Evolutionary conservation across 2,797 vertebrate species (phyloP).

Genomic region (Spinibarbus caldwelli): DNA sequence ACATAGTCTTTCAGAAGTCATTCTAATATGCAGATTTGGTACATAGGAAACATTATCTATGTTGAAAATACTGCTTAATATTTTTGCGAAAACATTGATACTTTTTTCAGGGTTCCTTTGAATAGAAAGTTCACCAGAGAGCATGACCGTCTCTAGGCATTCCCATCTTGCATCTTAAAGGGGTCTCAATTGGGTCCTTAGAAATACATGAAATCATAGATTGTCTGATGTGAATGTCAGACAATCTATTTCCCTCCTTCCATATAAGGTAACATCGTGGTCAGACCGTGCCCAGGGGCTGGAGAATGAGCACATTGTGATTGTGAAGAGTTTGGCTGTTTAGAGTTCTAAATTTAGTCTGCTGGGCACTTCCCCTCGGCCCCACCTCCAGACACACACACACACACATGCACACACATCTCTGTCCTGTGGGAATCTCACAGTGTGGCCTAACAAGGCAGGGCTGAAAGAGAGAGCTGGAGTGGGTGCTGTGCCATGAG

Average conservation of each 20-base stretch:
- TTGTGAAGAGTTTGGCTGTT: constrained; percentile 57
- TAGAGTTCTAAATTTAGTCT: constrained; percentile 75
- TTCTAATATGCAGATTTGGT: neutral
- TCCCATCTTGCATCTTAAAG: neutral
- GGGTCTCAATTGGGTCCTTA: neutral
- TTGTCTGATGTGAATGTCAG: neutral
- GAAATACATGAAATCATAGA: neutral
- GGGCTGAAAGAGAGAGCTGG: constrained; percentile 1
- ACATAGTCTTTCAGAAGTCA: neutral
- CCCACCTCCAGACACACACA: constrained; percentile 11
- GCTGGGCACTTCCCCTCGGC: constrained; percentile 1
- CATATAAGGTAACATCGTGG: constrained; percentile 80
- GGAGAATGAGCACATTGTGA: constrained; percentile 50
- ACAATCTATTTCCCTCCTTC: constrained; percentile 64
- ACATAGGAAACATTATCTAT: neutral
- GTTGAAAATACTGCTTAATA: neutral
- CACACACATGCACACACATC: neutral
- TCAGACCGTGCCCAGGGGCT: constrained; percentile 70
- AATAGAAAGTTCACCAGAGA: neutral
- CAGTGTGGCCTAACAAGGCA: constrained; percentile 29
- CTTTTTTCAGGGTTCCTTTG: neutral
- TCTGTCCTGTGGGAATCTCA: constrained; percentile 15
- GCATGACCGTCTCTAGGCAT: neutral
- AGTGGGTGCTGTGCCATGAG: constrained; percentile 12
- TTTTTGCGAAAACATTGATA: neutral